phyloP scores from a whole-genome alignment of 2,113 vertebrate species.

The Cyanistes caeruleus region DNA sequence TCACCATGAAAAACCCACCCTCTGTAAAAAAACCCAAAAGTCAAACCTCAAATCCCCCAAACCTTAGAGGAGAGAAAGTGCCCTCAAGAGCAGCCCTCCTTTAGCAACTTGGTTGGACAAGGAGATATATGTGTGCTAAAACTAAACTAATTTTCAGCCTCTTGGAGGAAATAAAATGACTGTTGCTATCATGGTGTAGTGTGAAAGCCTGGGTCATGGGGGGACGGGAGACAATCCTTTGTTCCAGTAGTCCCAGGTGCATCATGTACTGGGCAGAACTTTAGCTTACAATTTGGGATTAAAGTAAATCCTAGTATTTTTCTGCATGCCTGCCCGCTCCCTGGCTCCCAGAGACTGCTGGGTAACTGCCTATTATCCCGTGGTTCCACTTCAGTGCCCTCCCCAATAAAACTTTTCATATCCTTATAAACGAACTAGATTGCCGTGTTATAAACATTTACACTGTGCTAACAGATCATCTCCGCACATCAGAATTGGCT shows the following conservation, averaged over 20 bases:
- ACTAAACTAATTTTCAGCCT: constrained; percentile 34
- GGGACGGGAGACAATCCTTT: constrained; percentile 64
- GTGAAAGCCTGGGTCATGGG: constrained; percentile 19
- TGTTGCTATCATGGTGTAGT: constrained; percentile 60
- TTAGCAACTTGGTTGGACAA: neutral
- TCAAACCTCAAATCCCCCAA: neutral
- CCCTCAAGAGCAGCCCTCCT: neutral
- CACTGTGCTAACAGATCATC: constrained; percentile 99
- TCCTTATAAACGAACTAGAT: constrained; percentile 99
- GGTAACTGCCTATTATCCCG: constrained; percentile 99
- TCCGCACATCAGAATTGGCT: constrained; percentile 99
- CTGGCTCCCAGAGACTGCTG: constrained; percentile 95
- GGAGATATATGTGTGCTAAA: neutral
- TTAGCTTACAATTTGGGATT: constrained; percentile 88
- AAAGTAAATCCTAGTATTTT: constrained; percentile 98
- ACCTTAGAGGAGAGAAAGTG: neutral
- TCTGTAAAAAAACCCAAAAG: neutral
- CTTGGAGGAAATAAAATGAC: constrained; percentile 50
- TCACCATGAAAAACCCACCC: neutral
- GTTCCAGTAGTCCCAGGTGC: constrained; percentile 75
- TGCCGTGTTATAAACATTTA: constrained; percentile 99
- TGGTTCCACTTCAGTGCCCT: constrained; percentile 98
- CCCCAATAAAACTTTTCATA: constrained; percentile 99
- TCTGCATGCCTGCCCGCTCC: constrained; percentile 97
- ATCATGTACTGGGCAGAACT: constrained; percentile 76